These are phyloP conservation scores for Drosophila kanekoi DNA, from an alignment of 2,888 invertebrate genomes.

Conservation along the genomic window DNA sequence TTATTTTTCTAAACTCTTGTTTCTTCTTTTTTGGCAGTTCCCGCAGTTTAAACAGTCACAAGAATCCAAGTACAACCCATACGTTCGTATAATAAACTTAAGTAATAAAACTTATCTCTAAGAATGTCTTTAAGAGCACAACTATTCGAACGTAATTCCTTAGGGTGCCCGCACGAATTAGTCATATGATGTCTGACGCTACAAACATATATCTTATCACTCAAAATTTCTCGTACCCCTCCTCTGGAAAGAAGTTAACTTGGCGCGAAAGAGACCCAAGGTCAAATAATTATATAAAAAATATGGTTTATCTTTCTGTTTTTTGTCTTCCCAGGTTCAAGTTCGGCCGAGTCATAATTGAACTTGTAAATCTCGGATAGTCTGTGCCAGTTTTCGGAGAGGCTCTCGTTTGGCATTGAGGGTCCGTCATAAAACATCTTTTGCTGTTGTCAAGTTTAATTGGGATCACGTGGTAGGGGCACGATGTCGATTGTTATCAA, in stretches of 20 bases:
- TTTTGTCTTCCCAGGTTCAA: conserved; percentile 35
- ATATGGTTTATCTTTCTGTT: neutral
- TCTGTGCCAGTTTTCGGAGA: conserved; percentile 23
- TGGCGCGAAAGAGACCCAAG: conserved; percentile 11
- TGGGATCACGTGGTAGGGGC: conserved; percentile 34
- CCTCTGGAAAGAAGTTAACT: neutral
- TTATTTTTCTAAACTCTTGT: no score
- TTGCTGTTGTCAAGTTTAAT: conserved; percentile 43
- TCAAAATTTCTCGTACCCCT: neutral
- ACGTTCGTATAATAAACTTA: neutral
- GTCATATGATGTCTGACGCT: conserved; percentile 41
- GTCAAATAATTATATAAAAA: neutral
- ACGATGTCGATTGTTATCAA: conserved; percentile 16
- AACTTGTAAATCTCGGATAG: conserved; percentile 23
- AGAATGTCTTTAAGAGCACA: neutral
- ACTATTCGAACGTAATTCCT: neutral
- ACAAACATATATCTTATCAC: conserved; percentile 38
- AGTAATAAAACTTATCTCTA: conserved; percentile 9
- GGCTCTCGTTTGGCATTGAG: conserved; percentile 36
- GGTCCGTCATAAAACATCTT: conserved; percentile 11
- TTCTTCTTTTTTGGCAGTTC: no score
- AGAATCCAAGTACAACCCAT: neutral
- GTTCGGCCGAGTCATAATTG: conserved; percentile 26
- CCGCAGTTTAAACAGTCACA: neutral
- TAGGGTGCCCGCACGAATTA: conserved; percentile 15